phyloP scores from a whole-genome alignment of 2,113 vertebrate species.

The Seriola rivoliana region DNA sequence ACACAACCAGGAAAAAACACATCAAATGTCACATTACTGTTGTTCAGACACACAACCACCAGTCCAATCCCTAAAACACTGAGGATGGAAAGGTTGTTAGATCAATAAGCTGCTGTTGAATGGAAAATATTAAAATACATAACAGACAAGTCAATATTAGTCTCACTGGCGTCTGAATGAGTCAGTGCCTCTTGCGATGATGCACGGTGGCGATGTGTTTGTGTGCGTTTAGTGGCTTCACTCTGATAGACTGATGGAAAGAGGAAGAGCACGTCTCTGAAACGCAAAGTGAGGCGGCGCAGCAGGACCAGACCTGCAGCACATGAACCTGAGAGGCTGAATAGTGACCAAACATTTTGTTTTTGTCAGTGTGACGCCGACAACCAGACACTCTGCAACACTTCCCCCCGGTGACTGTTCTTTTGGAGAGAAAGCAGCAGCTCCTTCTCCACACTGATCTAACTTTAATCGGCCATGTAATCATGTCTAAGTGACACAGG shows the following conservation, averaged over 20 bases:
- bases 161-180: constrained; percentile 13
- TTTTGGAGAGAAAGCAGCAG: neutral
- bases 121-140: constrained; percentile 17
- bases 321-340: constrained; percentile 9
- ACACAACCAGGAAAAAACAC: constrained; percentile 21
- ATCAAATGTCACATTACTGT: neutral
- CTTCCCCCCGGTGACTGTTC: neutral
- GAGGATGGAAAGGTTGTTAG: constrained; percentile 23
- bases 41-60: constrained; percentile 4
- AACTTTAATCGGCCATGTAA: constrained; percentile 25
- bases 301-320: neutral
- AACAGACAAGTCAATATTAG: constrained; percentile 24
- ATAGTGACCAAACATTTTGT: neutral
- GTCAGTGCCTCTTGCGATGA: constrained; percentile 42
- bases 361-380: constrained; percentile 3
- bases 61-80: constrained; percentile 1
- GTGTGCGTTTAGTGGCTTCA: constrained; percentile 22
- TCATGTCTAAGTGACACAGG: constrained; percentile 2
- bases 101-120: constrained; percentile 16
- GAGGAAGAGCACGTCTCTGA: constrained; percentile 1
- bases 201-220: constrained; percentile 24
- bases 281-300: neutral
- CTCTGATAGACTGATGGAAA: neutral
- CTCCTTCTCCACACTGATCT: neutral
- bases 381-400: neutral